Evolutionary conservation across 2,888 invertebrate species (phyloP).

Genomic region (Parascotia fuliginaria): DNA sequence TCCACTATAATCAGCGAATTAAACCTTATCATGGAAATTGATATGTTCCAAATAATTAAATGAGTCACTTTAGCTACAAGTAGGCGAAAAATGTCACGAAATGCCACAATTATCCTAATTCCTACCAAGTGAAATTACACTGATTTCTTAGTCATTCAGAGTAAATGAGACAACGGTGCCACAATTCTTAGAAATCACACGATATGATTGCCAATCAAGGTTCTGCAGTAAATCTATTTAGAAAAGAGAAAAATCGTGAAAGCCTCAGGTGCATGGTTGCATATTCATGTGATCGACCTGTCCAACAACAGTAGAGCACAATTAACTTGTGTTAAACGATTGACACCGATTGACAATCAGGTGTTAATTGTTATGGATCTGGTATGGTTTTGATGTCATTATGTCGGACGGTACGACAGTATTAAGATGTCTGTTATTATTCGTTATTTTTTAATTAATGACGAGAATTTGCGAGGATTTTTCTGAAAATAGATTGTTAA

Average conservation of each 20-base stretch:
- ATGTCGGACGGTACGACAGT: not conserved
- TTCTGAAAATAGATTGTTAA: too few species aligned
- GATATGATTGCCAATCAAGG: constrained; percentile 11
- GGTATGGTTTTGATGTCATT: not conserved
- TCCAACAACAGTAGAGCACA: constrained; percentile 36
- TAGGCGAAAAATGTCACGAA: too few species aligned
- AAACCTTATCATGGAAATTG: too few species aligned
- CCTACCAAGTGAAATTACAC: not conserved
- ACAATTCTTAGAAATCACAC: constrained; percentile 5
- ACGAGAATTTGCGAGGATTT: too few species aligned
- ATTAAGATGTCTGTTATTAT: too few species aligned
- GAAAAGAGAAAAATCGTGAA: constrained; percentile 45
- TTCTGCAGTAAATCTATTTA: constrained; percentile 28
- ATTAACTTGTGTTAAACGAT: constrained; percentile 20
- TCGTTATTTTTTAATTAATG: not conserved
- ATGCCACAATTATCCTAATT: not conserved
- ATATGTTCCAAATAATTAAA: too few species aligned
- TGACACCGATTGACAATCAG: constrained; percentile 20
- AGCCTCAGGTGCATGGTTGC: constrained; percentile 39
- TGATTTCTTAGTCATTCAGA: too few species aligned
- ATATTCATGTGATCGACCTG: constrained; percentile 36
- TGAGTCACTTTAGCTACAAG: too few species aligned
- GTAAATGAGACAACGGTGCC: not conserved
- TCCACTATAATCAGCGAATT: too few species aligned
- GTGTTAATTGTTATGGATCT: constrained; percentile 1